These are phyloP conservation scores for Sicus ferrugineus DNA, from an alignment of 2,888 invertebrate species.

Conservation along the genomic window DNA sequence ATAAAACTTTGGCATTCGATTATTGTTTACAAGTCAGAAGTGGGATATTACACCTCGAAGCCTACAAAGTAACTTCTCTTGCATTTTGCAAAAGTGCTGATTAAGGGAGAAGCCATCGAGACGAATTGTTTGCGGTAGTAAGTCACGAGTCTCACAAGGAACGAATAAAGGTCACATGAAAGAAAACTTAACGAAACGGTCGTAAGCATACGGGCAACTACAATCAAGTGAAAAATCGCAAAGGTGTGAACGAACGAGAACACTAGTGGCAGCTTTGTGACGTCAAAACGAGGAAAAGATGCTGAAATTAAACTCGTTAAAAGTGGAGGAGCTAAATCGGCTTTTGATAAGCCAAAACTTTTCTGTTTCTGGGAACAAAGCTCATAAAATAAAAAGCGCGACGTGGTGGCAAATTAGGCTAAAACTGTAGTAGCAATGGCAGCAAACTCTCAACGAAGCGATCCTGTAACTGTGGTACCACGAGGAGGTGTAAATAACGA, in stretches of 20 bases:
- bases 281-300: not conserved
- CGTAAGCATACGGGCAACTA: too few relatives aligned
- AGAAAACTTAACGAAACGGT: too few relatives aligned
- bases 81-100: slow-evolving; percentile 4
- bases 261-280: too few relatives aligned
- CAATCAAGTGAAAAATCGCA: too few relatives aligned
- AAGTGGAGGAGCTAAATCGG: not conserved
- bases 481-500: not conserved
- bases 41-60: not conserved
- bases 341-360: not conserved
- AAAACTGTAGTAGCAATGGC: not conserved
- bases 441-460: not conserved
- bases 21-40: not conserved
- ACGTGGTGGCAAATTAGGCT: not conserved
- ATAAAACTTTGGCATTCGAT: too few relatives aligned
- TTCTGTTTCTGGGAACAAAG: not conserved
- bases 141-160: not conserved
- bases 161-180: not conserved
- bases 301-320: not conserved
- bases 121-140: not conserved
- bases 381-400: not conserved
- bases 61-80: slow-evolving; percentile 16
- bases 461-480: not conserved
- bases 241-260: too few relatives aligned
- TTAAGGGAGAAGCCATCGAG: not conserved